Evolutionary conservation across 2,797 vertebrate species (phyloP), one percentile per base, ranked within the genome.

Genomic region (Hafferia zeledoni): DNA sequence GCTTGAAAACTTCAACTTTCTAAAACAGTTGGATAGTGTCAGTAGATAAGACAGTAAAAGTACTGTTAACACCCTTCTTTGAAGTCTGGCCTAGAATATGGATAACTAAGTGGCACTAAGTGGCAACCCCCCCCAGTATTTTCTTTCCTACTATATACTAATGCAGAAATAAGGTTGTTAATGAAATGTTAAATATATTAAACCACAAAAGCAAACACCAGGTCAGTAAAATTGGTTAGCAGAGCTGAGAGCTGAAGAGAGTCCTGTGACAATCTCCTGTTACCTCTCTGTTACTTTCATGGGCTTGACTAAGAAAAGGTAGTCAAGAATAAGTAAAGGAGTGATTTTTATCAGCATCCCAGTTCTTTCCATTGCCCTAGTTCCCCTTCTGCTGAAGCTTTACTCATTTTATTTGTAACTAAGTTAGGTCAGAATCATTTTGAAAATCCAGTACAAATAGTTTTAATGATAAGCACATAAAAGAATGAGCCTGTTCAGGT

Each of bases 1-100:
- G 77, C 70, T 61, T 93, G 92, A 89, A 94, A 93, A 89, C 88
- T 27, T 65, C 84, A 92, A 89, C 90, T 96, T 89, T 76, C 89
- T 83, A 33, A 27, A 95, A 76, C 89, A 90, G 69, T 70, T 93
- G 86, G 75, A 88, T 60, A 83, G 74, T 41, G 67, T 81, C 59
- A 69, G 76, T 55, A 90, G 70, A 53, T 70, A 91, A 88, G 83
- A 80, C 31, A 81, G 74, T 14, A 39, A 11, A 81, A 65, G 83
- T n/a, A 57, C 83, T 77, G 69, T 61, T 93, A 95, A 86, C 59
- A 94, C 41, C 22, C 25, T 80, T 35, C 71, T 79, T 50, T 82
- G 49, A 90, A 89, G 59, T 60, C 86, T 91, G 72, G 65, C 50
- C 67, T 59, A 46, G 71, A 77, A 84, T 60, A 89, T 2, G n/a